phyloP scores from a whole-genome alignment of 2,888 invertebrate species.

The Autographa pulchrina region DNA sequence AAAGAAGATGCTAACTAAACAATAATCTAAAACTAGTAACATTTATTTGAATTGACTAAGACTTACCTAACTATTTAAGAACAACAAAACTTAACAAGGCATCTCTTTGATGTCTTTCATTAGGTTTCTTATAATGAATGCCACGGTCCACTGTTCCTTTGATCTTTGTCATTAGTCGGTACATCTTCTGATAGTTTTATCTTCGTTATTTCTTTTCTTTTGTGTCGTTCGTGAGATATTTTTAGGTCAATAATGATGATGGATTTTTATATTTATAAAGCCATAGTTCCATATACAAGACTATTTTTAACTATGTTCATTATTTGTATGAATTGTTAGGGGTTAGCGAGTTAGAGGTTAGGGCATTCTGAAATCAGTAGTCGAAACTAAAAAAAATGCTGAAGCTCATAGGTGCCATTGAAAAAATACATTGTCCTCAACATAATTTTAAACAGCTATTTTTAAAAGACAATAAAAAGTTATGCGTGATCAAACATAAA shows the following conservation, averaged over 20 bases:
- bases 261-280: neutral
- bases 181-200: slow-evolving; percentile 21
- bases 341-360: too few species aligned
- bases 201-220: slow-evolving; percentile 24
- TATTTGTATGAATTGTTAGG: too few species aligned
- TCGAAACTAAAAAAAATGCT: too few species aligned
- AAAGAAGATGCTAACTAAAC: too few species aligned
- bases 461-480: too few species aligned
- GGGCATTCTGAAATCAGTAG: too few species aligned
- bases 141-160: slow-evolving; percentile 59
- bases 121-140: slow-evolving; percentile 57
- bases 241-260: slow-evolving; percentile 4
- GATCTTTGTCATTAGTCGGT: slow-evolving; percentile 49
- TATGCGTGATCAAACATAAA: too few species aligned
- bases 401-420: too few species aligned
- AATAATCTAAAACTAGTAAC: slow-evolving; percentile 6
- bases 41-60: slow-evolving; percentile 35
- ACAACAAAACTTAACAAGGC: slow-evolving; percentile 43
- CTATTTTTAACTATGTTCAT: too few species aligned
- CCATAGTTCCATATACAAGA: too few species aligned
- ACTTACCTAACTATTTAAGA: slow-evolving; percentile 22
- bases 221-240: neutral
- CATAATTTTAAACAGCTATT: too few species aligned
- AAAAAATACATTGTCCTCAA: too few species aligned
- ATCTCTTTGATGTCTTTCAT: slow-evolving; percentile 48